Conservation (phyloP, 2,888 invertebrate genomes). For the Eulithis testata region DNA sequence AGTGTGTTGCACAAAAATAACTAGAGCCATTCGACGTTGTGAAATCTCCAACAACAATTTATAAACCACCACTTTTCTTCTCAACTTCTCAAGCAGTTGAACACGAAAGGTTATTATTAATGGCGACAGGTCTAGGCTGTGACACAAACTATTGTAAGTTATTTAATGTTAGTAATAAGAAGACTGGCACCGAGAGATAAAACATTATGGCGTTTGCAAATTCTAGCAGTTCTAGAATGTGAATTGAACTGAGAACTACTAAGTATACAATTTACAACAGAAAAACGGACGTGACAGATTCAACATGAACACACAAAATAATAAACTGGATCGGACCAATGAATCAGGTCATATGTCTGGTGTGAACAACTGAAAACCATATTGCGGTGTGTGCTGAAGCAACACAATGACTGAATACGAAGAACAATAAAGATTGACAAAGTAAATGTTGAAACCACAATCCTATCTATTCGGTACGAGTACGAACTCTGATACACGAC, state of each 20-base stretch:
- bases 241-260: neutral
- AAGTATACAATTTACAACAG: no score
- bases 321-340: conserved; percentile 18
- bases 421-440: conserved; percentile 16
- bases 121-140: conserved; percentile 3
- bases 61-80: no score
- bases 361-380: conserved; percentile 21
- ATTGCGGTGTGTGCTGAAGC: conserved; percentile 7
- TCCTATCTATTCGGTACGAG: neutral
- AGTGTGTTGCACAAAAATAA: conserved; percentile 3
- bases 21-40: neutral
- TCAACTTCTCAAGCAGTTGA: neutral
- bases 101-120: conserved; percentile 17
- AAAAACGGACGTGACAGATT: conserved; percentile 12
- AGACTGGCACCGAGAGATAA: conserved; percentile 14
- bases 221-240: conserved; percentile 7
- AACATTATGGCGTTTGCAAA: conserved; percentile 13
- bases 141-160: conserved; percentile 1
- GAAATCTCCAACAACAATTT: neutral
- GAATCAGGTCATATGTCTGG: conserved; percentile 30
- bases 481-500: neutral
- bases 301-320: conserved; percentile 10
- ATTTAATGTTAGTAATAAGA: conserved; percentile 17
- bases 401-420: conserved; percentile 8
- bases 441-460: conserved; percentile 7